Conservation (phyloP, 1,140 invertebrate species). For the Aphelenchoides fujianensis region DNA sequence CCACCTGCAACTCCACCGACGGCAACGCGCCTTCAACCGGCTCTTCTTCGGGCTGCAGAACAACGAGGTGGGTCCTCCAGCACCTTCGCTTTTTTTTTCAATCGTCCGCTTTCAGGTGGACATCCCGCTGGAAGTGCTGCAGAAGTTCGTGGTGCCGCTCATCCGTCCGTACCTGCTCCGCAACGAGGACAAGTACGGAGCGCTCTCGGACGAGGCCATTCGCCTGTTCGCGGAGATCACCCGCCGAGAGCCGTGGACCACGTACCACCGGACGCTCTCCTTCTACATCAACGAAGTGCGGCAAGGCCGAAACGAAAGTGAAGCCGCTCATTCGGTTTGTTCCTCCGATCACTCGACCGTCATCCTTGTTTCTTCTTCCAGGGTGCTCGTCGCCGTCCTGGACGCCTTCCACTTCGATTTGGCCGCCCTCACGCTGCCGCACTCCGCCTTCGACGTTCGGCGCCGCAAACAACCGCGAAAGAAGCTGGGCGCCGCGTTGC, state of each 20-base stretch:
- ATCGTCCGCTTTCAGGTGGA: conserved; percentile 38
- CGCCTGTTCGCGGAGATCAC: conserved; percentile 40
- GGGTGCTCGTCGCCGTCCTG: conserved; percentile 77
- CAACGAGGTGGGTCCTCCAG: conserved; percentile 33
- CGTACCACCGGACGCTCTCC: conserved; percentile 43
- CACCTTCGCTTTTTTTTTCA: background rate
- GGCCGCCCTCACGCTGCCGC: conserved; percentile 21
- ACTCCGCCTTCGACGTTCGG: background rate
- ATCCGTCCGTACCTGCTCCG: conserved; percentile 76
- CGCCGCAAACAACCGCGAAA: conserved; percentile 9
- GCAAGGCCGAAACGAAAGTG: conserved; percentile 75
- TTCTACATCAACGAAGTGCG: conserved; percentile 66
- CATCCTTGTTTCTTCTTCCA: conserved; percentile 58
- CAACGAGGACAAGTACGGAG: conserved; percentile 74
- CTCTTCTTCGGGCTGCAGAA: conserved; percentile 30
- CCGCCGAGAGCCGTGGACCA: conserved; percentile 52
- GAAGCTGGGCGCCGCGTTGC: background rate
- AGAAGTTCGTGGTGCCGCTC: conserved; percentile 81
- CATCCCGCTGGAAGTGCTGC: conserved; percentile 62
- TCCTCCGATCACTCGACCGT: background rate
- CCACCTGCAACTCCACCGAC: conserved; percentile 69
- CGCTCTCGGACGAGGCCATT: conserved; percentile 77
- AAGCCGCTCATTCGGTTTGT: conserved; percentile 59
- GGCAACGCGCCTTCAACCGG: conserved; percentile 45
- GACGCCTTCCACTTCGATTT: conserved; percentile 90